Base-by-base conservation (phyloP, 2,888 invertebrate species). In the Idaea straminata region DNA sequence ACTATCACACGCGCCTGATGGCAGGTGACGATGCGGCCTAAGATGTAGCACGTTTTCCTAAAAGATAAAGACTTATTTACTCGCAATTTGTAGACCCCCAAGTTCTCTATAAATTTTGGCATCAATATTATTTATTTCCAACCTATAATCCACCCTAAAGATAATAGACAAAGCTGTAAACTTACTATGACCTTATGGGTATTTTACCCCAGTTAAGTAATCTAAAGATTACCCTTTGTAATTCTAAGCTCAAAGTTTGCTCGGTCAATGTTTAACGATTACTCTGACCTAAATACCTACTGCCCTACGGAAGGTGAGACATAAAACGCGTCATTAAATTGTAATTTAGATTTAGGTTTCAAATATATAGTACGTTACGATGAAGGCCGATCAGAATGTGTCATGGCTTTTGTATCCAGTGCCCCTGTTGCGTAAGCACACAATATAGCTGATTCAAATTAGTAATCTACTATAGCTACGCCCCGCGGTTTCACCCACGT, bases 281-380 rank as follows among this genome's bases (percentile, higher is more conserved):
- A 36, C 36, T 36, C 47, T 47, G 47, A 47, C 47, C 47, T 47
- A 10, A 59, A 59, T 59, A 59, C 59, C 34, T 34, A 62, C 57
- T 58, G 58, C 35, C 57, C 63, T 35, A 47, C 47, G 47, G 47
- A 34, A 61, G 15, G 64, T 57, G 25, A 61, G 35, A 15, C 35
- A 15, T 64, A 57, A 47, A 47, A 47, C 3, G 10, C 47, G 47
- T 10, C 47, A 47, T 47, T 47, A 47, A 47, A 47, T 47, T 47
- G 47, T 47, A 47, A 10, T 47, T 47, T 47, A 47, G 47, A 47
- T 47, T 47, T 47, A 47, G 47, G 47, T 47, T 10, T 13, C 47
- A 47, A 47, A 47, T 47, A 47, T 47, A 13, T 7, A 4, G 47
- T 47, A 47, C 47, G 10, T 47, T 47, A 47, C 47, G 10, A 10